These are phyloP conservation scores for Eolophus roseicapilla DNA, from an alignment of 2,113 vertebrate genomes.

Conservation along the genomic window DNA sequence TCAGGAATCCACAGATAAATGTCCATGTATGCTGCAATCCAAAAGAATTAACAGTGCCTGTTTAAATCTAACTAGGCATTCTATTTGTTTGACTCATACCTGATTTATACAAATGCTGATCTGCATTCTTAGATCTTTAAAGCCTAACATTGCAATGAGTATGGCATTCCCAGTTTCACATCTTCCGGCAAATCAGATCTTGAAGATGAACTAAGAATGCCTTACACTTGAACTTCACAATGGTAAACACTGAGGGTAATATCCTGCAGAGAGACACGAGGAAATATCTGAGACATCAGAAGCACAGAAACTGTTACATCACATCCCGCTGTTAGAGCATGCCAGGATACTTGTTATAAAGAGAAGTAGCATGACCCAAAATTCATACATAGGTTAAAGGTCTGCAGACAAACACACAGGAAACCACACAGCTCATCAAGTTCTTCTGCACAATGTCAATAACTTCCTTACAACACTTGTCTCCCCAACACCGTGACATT, in stretches of 20 bases:
- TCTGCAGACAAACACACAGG: constrained; percentile 20
- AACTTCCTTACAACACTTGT: neutral
- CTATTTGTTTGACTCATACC: neutral
- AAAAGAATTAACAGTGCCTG: neutral
- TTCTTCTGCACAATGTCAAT: neutral
- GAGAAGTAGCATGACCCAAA: neutral
- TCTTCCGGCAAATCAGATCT: neutral
- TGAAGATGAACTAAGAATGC: constrained; percentile 1
- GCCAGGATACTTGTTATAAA: neutral
- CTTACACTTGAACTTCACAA: constrained; percentile 15
- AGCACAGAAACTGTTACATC: constrained; percentile 29
- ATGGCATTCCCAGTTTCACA: neutral
- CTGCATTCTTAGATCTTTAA: neutral
- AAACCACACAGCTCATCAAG: constrained; percentile 13
- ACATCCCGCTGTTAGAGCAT: neutral
- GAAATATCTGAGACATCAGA: constrained; percentile 32
- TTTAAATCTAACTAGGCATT: neutral
- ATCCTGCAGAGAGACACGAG: constrained; percentile 19
- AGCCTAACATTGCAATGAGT: neutral
- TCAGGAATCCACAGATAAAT: neutral
- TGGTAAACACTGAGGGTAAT: neutral
- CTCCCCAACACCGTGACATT: neutral
- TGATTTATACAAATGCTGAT: neutral
- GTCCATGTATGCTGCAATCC: neutral
- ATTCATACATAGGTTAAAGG: constrained; percentile 36